A percentile compares a stretch with the other conserved stretches of the same genome.
These are phyloP conservation scores for Uromys caudimaculatus DNA, from an alignment of 2,797 vertebrate genomes.

Conservation along the genomic window DNA sequence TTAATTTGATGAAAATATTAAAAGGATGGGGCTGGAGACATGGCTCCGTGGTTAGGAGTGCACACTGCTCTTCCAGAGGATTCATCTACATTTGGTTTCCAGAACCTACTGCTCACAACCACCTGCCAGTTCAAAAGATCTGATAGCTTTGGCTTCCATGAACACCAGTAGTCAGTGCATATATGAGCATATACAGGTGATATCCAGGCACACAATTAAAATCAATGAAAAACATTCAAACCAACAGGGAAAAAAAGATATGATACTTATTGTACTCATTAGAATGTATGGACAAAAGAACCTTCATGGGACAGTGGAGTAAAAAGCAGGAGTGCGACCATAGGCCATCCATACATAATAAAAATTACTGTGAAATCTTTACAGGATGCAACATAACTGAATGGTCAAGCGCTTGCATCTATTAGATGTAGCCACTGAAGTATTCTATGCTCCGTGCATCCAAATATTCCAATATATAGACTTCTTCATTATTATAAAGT, in stretches of 20 bases:
- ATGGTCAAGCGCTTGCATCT: too few relatives aligned
- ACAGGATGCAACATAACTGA: accelerated
- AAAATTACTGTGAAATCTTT: neutral
- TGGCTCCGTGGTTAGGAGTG: too few relatives aligned
- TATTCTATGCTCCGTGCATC: neutral
- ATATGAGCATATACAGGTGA: too few relatives aligned
- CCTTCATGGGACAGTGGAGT: neutral
- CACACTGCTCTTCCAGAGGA: neutral
- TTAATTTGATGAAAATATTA: neutral
- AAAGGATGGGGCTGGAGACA: neutral
- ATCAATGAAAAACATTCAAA: neutral
- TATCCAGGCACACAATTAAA: neutral
- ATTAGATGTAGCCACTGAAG: neutral
- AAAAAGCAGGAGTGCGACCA: neutral
- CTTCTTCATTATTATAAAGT: neutral
- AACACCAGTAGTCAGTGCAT: neutral
- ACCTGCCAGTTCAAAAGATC: neutral
- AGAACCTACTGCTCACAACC: too few relatives aligned
- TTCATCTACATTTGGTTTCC: too few relatives aligned
- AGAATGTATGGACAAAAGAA: neutral
- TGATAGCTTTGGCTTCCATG: neutral
- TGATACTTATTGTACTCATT: neutral
- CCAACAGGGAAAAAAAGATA: neutral
- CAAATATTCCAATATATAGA: neutral
- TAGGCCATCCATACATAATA: neutral